Base-by-base conservation (phyloP, 2,797 vertebrate species). In the Enteromius paludinosus region DNA sequence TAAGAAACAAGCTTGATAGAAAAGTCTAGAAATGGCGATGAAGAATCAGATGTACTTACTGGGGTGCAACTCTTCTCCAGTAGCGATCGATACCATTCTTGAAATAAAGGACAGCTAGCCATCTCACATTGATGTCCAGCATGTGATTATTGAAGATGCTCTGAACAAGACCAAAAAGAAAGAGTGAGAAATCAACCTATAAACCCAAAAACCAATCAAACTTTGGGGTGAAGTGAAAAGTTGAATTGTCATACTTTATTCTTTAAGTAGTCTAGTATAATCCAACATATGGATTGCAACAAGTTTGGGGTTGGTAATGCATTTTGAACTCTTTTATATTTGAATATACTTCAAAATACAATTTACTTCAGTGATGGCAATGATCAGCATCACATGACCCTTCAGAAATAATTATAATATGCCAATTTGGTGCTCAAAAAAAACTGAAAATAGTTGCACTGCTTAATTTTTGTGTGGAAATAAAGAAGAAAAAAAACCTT, bases 1-100 rank as follows among this genome's bases (percentile, higher is more conserved):
- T 18, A 69, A 82, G 72, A 18, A 33, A 14, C 35, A 59, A 54
- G 10, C 33, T 68, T 75, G 72, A 68, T 61, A 35, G 62, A 77
- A 86, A 80, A 17, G 30, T 79, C 74, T 18, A 81, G 83, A 78
- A 47, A 54, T 43, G 59, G 52, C n/a, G n/a, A 75, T 35, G 76
- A 49, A 47, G 43, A 85, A 75, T 75, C 25, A 69, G 73, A 78
- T 65, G 30, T 71, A 49, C 98, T 97, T 95, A 99, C 98, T 99
- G 96, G 25, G 98, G 97, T 61, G 97, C 97, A 0, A 97, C 96
- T 82, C 96, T 95, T 92, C 98, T 98, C 97, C 98, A 99, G 87
- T 99, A 99, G 89, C 97, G 96, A 92, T 99, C 98, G 70, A 99
- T 99, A 91, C 98, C 98, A 89, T 99, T 98, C 94, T 99, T 99